Conservation (phyloP, 2,113 vertebrate species). For the Centropus bengalensis region DNA sequence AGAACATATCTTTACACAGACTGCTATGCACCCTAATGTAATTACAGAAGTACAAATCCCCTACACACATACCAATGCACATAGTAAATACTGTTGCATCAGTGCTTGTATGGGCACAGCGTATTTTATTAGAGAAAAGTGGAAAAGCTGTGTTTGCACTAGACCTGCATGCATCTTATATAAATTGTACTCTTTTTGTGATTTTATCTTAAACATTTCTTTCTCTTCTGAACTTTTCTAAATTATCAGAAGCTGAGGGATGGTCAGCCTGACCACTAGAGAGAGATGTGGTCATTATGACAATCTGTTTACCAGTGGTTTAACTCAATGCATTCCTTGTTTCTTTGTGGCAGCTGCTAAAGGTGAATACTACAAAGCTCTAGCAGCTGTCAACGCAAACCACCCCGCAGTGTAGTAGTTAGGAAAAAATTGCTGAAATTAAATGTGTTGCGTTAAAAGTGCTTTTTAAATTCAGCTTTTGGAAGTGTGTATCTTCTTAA, state of each 20-base stretch:
- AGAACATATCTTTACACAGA: background rate
- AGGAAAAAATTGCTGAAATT: background rate
- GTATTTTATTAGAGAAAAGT: background rate
- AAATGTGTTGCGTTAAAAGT: constrained; percentile 30
- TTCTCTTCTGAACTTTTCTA: background rate
- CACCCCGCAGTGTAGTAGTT: background rate
- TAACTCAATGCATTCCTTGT: background rate
- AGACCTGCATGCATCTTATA: background rate
- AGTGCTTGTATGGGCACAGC: background rate
- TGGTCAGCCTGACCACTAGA: background rate
- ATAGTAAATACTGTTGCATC: background rate
- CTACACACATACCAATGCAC: background rate
- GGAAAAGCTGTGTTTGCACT: background rate
- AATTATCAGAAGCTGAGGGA: background rate
- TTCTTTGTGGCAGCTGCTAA: background rate
- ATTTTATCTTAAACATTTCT: background rate
- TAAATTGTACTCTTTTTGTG: background rate
- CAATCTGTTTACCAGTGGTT: background rate
- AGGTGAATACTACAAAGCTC: background rate
- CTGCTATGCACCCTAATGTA: background rate
- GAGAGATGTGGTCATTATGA: background rate
- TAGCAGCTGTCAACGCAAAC: background rate
- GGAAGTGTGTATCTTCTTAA: background rate
- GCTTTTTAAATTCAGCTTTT: background rate
- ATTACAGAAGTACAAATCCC: background rate